These are phyloP conservation scores for Rhopalosiphum maidis DNA, from an alignment of 1,140 invertebrate genomes.

Conservation along the genomic window DNA sequence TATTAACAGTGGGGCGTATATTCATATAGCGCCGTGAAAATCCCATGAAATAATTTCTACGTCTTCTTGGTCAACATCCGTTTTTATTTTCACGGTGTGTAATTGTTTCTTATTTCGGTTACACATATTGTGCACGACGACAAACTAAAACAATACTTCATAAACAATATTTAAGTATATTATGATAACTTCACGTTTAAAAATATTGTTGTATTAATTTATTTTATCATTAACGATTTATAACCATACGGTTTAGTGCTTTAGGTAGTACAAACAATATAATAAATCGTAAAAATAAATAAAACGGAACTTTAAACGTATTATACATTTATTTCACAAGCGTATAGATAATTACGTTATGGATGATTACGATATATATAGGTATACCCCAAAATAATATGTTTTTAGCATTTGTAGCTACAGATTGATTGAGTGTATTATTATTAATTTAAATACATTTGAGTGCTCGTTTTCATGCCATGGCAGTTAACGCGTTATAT, in stretches of 20 bases:
- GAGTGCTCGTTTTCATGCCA: neutral
- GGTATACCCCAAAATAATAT: no score
- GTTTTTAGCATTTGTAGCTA: neutral
- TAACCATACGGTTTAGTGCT: neutral
- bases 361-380: neutral
- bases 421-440: neutral
- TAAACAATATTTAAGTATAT: neutral
- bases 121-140: neutral
- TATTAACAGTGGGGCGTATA: neutral
- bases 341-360: neutral
- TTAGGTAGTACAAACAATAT: neutral
- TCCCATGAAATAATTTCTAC: neutral
- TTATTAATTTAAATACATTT: neutral
- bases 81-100: neutral
- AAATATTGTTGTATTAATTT: neutral
- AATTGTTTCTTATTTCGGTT: neutral
- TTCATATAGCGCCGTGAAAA: neutral
- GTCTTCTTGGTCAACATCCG: neutral
- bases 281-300: no score
- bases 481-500: neutral
- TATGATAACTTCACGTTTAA: neutral
- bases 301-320: neutral
- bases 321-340: neutral
- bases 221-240: neutral
- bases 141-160: neutral